Percentiles rank a stretch among this genome's conserved stretches.
Evolutionary conservation across 2,888 invertebrate species (phyloP).

Genomic region (Caenorhabditis virilis): DNA sequence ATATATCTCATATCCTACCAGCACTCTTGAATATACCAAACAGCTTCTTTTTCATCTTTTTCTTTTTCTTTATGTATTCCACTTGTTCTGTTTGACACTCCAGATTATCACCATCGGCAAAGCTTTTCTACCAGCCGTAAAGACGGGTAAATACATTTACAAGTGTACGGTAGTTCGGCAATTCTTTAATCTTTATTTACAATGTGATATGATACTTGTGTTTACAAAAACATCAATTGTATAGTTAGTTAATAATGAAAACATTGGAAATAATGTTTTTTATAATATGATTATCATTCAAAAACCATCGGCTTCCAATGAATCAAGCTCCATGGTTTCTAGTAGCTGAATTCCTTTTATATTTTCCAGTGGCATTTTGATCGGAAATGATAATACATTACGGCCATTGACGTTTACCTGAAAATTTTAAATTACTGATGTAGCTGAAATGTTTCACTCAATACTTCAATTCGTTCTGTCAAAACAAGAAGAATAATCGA

Average conservation of each 20-base stretch:
- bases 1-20: no score
- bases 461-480: no score
- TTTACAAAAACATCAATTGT: conserved; percentile 8
- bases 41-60: no score
- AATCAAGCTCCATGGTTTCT: not conserved
- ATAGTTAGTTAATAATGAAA: not conserved
- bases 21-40: no score
- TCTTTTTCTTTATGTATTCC: no score
- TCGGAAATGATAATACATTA: not conserved
- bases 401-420: not conserved
- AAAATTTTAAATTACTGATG: no score
- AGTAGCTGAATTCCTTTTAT: not conserved
- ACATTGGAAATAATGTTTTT: not conserved
- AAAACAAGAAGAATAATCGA: no score
- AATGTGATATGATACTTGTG: conserved; percentile 33
- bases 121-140: not conserved
- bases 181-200: conserved; percentile 34
- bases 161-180: conserved; percentile 27
- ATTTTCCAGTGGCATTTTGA: not conserved
- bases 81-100: conserved; percentile 5
- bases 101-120: conserved; percentile 17
- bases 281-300: not conserved
- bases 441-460: no score
- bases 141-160: conserved; percentile 17
- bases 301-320: not conserved